Percentiles rank a stretch among this genome's conserved stretches.
These are phyloP conservation scores for Eristalis intricaria DNA, from an alignment of 2,888 invertebrate genomes.

Conservation along the genomic window DNA sequence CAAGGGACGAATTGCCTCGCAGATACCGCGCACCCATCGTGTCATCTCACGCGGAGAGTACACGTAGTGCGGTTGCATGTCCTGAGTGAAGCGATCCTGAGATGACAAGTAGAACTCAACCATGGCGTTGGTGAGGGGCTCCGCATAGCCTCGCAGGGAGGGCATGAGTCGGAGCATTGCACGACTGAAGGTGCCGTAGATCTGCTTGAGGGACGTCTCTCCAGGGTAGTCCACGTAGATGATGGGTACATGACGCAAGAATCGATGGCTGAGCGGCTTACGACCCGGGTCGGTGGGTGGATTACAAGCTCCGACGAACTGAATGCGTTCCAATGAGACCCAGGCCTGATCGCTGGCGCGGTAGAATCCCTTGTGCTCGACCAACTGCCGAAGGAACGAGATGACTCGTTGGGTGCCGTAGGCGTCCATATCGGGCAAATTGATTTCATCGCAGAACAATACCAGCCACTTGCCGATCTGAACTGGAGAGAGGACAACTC, in stretches of 20 bases:
- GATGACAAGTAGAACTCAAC: constrained; percentile 98
- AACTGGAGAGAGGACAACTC: constrained; percentile 96
- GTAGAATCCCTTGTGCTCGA: constrained; percentile 97
- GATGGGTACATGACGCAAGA: constrained; percentile 97
- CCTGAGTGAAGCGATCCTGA: constrained; percentile 99
- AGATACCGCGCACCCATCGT: constrained; percentile 99
- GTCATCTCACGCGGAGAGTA: constrained; percentile 99
- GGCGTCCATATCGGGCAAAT: constrained; percentile 99
- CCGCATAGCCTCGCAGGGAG: constrained; percentile 94
- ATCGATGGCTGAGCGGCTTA: constrained; percentile 94
- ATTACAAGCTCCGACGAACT: constrained; percentile 99
- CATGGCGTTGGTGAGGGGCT: constrained; percentile 99
- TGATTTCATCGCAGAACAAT: constrained; percentile 99
- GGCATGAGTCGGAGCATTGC: constrained; percentile 98
- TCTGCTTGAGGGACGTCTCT: constrained; percentile 97
- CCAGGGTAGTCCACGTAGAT: constrained; percentile 99
- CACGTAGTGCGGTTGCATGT: constrained; percentile 99
- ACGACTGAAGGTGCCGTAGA: constrained; percentile 99
- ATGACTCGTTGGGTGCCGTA: constrained; percentile 99
- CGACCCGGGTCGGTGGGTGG: constrained; percentile 99
- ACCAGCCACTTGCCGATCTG: constrained; percentile 99
- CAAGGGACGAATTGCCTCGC: constrained; percentile 98
- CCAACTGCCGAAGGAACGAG: constrained; percentile 97
- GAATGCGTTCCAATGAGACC: constrained; percentile 98
- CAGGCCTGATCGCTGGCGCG: constrained; percentile 96